Percentiles rank a stretch among this genome's conserved stretches.
phyloP scores from a whole-genome alignment of 2,888 invertebrate genomes.

The Electrophaes corylata region DNA sequence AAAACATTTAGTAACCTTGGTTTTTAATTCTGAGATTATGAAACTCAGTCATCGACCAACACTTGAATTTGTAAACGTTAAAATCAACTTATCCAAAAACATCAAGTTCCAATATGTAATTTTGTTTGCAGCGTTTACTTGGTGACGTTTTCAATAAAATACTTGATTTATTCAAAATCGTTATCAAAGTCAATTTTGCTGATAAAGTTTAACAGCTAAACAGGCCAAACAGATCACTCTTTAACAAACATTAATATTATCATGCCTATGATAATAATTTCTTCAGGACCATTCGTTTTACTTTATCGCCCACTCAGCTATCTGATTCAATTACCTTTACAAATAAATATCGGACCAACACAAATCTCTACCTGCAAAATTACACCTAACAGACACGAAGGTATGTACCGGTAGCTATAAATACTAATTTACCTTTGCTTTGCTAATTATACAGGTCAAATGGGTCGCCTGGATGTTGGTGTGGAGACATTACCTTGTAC shows the following conservation, averaged over 20 bases:
- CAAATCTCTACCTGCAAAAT: slow-evolving; percentile 18
- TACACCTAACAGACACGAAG: slow-evolving; percentile 12
- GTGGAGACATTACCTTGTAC: slow-evolving; percentile 93
- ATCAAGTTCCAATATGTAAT: too few species aligned
- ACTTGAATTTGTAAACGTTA: too few species aligned
- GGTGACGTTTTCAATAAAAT: too few species aligned
- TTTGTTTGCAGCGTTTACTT: too few species aligned
- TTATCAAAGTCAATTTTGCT: not conserved
- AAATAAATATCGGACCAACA: slow-evolving; percentile 16
- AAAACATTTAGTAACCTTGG: too few species aligned
- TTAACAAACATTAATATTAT: slow-evolving; percentile 6
- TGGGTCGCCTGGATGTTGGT: slow-evolving; percentile 90
- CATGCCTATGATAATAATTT: slow-evolving; percentile 14
- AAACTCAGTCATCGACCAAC: too few species aligned
- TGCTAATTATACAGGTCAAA: slow-evolving; percentile 75
- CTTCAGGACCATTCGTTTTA: slow-evolving; percentile 10
- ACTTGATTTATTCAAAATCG: not conserved
- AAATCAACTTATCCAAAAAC: too few species aligned
- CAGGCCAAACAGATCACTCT: not conserved
- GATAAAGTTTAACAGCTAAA: not conserved
- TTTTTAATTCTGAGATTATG: too few species aligned
- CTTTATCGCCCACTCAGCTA: slow-evolving; percentile 25
- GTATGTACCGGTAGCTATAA: slow-evolving; percentile 5
- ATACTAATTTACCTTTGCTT: slow-evolving; percentile 15
- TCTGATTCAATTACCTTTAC: slow-evolving; percentile 21